phyloP scores from a whole-genome alignment of 1,140 invertebrate genomes.

The Conopomorpha cramerella region DNA sequence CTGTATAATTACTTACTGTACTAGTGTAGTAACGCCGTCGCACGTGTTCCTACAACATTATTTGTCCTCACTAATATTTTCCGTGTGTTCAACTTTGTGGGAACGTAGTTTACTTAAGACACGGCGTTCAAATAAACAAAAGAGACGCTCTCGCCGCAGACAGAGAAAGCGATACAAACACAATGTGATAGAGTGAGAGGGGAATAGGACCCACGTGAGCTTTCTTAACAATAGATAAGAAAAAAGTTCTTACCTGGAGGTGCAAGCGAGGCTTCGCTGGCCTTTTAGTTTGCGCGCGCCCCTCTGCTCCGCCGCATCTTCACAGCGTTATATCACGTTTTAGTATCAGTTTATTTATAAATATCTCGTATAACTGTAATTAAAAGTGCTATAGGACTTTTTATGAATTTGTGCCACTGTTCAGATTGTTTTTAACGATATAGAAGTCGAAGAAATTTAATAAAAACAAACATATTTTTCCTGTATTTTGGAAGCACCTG shows the following conservation, averaged over 20 bases:
- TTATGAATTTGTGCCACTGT: neutral
- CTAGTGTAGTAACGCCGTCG: no score
- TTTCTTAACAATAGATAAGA: constrained; percentile 46
- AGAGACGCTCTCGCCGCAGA: constrained; percentile 14
- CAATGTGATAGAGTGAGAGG: constrained; percentile 12
- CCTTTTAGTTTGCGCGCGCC: constrained; percentile 32
- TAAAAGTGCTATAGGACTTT: neutral
- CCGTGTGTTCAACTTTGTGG: no score
- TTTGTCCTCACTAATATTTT: no score
- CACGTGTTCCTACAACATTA: constrained; percentile 23
- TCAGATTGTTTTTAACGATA: neutral
- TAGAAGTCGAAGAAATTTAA: no score
- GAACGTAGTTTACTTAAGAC: no score
- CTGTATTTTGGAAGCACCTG: constrained; percentile 34
- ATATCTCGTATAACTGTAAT: neutral
- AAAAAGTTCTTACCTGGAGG: constrained; percentile 48
- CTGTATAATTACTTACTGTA: no score
- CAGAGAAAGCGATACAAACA: constrained; percentile 11
- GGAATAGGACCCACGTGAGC: constrained; percentile 37
- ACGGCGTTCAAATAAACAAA: no score
- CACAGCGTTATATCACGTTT: neutral
- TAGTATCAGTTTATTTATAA: neutral
- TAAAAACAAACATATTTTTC: neutral
- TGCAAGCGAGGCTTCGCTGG: constrained; percentile 25
- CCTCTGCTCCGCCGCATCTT: constrained; percentile 12